phyloP scores from a whole-genome alignment of 2,113 vertebrate species.

The Megaceryle torquata region DNA sequence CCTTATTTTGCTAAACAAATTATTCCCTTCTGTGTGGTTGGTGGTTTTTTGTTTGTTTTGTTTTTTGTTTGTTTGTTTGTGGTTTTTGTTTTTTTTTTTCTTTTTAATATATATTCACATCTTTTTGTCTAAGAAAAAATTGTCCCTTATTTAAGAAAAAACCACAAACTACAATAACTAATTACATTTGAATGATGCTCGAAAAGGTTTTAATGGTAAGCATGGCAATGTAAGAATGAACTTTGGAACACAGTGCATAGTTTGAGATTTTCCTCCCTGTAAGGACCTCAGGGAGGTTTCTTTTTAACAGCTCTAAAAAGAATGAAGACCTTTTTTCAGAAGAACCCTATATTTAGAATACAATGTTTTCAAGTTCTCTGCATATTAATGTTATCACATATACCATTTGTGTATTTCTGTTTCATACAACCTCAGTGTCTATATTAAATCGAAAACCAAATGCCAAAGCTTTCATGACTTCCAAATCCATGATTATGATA shows the following conservation, averaged over 20 bases:
- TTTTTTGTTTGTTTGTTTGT: no score
- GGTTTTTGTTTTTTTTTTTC: not conserved
- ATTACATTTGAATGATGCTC: not conserved
- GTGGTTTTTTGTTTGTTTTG: no score
- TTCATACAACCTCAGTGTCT: constrained; percentile 31
- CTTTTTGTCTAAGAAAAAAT: not conserved
- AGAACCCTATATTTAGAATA: not conserved
- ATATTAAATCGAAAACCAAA: constrained; percentile 30
- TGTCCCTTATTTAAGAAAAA: not conserved
- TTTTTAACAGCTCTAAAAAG: not conserved
- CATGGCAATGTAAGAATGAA: not conserved
- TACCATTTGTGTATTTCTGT: constrained; percentile 42
- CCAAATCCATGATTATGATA: constrained; percentile 34
- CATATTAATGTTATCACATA: not conserved
- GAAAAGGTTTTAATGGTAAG: not conserved
- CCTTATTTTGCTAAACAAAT: not conserved
- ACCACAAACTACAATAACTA: not conserved
- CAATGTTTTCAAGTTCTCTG: not conserved
- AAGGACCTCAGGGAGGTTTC: not conserved
- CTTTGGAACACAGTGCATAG: not conserved
- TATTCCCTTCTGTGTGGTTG: not conserved
- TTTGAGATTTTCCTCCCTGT: not conserved
- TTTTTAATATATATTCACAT: fast-evolving
- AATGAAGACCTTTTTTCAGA: not conserved
- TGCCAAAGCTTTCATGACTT: constrained; percentile 50